Conservation (phyloP, 2,113 vertebrate genomes). For the Gallinago undulata region DNA sequence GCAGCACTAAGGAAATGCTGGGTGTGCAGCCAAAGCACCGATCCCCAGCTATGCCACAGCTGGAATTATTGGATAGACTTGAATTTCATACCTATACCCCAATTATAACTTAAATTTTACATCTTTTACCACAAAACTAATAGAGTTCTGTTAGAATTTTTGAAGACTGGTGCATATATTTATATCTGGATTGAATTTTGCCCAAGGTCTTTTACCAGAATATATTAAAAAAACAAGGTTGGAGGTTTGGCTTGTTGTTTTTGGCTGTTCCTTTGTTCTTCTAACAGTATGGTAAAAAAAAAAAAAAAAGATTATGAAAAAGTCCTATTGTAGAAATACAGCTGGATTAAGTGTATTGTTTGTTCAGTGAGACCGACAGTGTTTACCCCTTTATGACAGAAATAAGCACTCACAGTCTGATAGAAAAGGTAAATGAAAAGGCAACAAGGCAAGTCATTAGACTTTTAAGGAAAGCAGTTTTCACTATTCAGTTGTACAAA, state of each 20-base stretch:
- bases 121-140: neutral
- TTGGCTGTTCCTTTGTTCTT: neutral
- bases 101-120: neutral
- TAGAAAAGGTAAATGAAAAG: neutral
- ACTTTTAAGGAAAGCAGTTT: neutral
- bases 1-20: neutral
- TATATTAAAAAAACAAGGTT: neutral
- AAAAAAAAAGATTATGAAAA: neutral
- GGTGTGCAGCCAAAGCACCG: neutral
- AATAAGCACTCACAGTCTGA: neutral
- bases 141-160: neutral
- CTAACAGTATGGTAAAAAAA: neutral
- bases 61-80: neutral
- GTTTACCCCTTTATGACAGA: neutral
- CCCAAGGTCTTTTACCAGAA: neutral
- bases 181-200: neutral
- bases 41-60: accelerated
- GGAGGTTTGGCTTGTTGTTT: neutral
- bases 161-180: neutral
- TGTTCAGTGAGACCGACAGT: neutral
- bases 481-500: neutral
- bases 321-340: neutral
- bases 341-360: neutral
- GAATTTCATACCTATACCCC: too few species aligned
- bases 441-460: neutral